Evolutionary conservation across 2,888 invertebrate species (phyloP).

Genomic region (Argyresthia albistria): DNA sequence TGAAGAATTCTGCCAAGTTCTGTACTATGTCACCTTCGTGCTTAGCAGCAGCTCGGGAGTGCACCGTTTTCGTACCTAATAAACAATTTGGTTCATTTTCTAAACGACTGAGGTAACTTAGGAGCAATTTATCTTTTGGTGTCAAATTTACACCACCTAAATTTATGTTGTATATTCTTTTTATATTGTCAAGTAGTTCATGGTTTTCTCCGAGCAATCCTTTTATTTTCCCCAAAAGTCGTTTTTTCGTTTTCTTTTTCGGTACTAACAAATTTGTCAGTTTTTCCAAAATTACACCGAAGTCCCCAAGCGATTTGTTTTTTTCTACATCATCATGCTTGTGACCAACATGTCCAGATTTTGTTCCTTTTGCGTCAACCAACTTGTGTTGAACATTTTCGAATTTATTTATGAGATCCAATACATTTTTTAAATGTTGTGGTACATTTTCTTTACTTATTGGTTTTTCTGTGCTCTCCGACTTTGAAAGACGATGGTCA

Average conservation of each 20-base stretch:
- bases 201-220: constrained; percentile 18
- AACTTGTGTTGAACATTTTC: constrained; percentile 34
- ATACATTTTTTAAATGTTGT: constrained; percentile 36
- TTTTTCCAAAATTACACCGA: constrained; percentile 41
- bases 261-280: constrained; percentile 47
- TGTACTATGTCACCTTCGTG: constrained; percentile 42
- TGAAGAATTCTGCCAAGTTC: constrained; percentile 50
- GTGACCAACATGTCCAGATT: constrained; percentile 3
- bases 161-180: constrained; percentile 28
- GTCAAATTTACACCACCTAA: constrained; percentile 18
- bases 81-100: constrained; percentile 38
- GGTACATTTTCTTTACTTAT: constrained; percentile 1
- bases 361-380: constrained; percentile 19
- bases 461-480: no score
- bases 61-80: constrained; percentile 16
- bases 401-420: constrained; percentile 42
- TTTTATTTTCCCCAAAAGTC: constrained; percentile 24
- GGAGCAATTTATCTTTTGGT: constrained; percentile 44
- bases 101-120: constrained; percentile 45
- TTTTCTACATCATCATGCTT: constrained; percentile 17
- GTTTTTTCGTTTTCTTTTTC: constrained; percentile 22
- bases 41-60: constrained; percentile 15
- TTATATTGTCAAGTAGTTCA: constrained; percentile 23
- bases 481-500: no score
- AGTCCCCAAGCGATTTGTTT: constrained; percentile 15